Evolutionary conservation across 2,113 vertebrate genomes (phyloP).

Genomic region (Thunnus thynnus): DNA sequence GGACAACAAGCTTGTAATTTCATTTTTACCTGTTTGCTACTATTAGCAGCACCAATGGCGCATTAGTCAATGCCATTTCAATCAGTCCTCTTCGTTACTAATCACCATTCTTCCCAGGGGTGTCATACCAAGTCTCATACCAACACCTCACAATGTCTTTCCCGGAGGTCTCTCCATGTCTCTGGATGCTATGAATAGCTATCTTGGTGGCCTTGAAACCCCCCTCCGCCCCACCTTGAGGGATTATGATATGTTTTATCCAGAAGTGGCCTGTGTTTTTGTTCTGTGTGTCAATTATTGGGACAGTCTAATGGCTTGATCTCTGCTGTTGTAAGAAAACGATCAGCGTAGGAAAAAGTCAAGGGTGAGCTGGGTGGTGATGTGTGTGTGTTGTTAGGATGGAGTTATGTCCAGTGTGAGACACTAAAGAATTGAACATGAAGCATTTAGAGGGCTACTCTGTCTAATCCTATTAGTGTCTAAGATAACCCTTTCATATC

Average conservation of each 20-base stretch:
- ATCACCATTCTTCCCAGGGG: constrained; percentile 73
- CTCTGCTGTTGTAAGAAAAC: constrained; percentile 38
- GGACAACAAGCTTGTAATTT: neutral
- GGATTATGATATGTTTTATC: constrained; percentile 81
- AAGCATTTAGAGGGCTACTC: constrained; percentile 61
- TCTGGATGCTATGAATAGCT: constrained; percentile 74
- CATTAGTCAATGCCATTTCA: neutral
- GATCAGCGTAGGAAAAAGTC: constrained; percentile 41
- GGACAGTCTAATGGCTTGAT: constrained; percentile 50
- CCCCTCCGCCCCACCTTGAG: constrained; percentile 46
- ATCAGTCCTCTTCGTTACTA: constrained; percentile 45
- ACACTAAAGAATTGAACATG: constrained; percentile 61
- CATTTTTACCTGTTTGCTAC: neutral
- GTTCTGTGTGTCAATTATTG: constrained; percentile 61
- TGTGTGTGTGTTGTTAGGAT: constrained; percentile 48
- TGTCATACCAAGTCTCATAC: constrained; percentile 73
- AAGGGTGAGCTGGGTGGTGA: constrained; percentile 42
- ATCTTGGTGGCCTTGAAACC: constrained; percentile 79
- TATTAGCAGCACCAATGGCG: neutral
- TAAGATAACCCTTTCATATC: constrained; percentile 61
- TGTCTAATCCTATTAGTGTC: constrained; percentile 81
- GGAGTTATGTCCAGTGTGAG: constrained; percentile 43
- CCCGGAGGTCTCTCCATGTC: constrained; percentile 78
- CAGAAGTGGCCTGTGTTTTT: constrained; percentile 65
- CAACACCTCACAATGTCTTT: constrained; percentile 76